phyloP scores from a whole-genome alignment of 2,113 vertebrate species.

The Aptenodytes patagonicus region DNA sequence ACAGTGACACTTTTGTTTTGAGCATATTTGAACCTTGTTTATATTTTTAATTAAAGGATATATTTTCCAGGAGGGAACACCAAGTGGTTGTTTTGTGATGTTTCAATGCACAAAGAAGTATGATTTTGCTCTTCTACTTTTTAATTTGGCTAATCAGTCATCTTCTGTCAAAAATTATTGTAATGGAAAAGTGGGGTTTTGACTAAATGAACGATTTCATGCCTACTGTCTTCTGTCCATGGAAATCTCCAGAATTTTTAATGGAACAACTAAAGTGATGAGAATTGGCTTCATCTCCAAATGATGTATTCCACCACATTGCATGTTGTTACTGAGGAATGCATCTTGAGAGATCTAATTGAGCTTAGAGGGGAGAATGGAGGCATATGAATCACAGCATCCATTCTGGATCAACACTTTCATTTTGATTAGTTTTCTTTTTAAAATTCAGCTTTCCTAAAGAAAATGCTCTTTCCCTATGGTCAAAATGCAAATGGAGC shows the following conservation, averaged over 20 bases:
- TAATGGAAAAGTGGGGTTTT: not conserved
- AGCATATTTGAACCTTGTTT: not conserved
- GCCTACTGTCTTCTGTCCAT: not conserved
- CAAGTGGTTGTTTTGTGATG: not conserved
- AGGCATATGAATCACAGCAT: not conserved
- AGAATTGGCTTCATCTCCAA: not conserved
- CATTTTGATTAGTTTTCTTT: not conserved
- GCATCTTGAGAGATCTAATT: not conserved
- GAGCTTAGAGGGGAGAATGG: not conserved
- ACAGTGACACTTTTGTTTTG: not conserved
- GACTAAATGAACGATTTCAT: not conserved
- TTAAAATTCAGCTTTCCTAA: not conserved
- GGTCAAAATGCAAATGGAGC: not conserved
- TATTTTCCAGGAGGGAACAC: not conserved
- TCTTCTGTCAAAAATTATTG: not conserved
- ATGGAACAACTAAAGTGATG: not conserved
- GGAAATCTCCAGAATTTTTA: not conserved
- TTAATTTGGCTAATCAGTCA: not conserved
- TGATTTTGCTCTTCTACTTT: not conserved
- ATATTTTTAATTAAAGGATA: not conserved
- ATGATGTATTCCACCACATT: not conserved
- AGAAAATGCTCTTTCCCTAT: not conserved
- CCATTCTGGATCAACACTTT: not conserved
- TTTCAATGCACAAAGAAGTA: not conserved
- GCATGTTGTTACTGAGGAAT: not conserved